Conservation (phyloP, 1,140 invertebrate genomes). For the Drosophila mojavensis region DNA sequence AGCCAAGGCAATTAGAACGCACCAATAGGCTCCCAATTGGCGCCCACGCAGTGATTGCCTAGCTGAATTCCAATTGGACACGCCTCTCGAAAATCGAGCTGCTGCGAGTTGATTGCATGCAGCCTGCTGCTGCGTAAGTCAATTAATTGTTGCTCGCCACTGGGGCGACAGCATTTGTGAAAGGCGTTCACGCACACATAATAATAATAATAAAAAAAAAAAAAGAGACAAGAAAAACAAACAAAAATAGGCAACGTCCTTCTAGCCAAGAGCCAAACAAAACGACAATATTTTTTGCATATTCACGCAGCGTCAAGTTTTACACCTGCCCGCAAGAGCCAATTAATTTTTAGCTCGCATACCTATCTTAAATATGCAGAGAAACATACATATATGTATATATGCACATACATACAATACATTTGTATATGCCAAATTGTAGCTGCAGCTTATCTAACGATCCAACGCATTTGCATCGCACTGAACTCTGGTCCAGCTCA, state of each 20-base stretch:
- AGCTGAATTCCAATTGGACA: constrained; percentile 28
- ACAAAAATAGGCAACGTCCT: constrained; percentile 60
- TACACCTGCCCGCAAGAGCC: constrained; percentile 73
- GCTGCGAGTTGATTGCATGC: constrained; percentile 58
- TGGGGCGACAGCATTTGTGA: constrained; percentile 75
- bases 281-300: constrained; percentile 56
- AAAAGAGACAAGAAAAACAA: no score
- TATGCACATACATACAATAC: neutral
- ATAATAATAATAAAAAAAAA: no score
- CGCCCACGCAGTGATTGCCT: constrained; percentile 59
- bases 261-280: constrained; percentile 46
- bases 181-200: constrained; percentile 47
- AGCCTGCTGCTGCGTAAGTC: constrained; percentile 62
- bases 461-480: constrained; percentile 38
- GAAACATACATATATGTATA: neutral
- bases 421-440: constrained; percentile 26
- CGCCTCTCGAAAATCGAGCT: constrained; percentile 24
- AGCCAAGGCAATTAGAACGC: constrained; percentile 70
- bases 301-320: constrained; percentile 59
- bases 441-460: constrained; percentile 52
- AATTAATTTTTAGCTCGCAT: constrained; percentile 58
- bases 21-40: constrained; percentile 44
- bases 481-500: constrained; percentile 26
- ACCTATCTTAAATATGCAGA: no score
- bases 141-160: constrained; percentile 79